Evolutionary conservation across 2,888 invertebrate species (phyloP).

Genomic region (Chymomyza amoena): DNA sequence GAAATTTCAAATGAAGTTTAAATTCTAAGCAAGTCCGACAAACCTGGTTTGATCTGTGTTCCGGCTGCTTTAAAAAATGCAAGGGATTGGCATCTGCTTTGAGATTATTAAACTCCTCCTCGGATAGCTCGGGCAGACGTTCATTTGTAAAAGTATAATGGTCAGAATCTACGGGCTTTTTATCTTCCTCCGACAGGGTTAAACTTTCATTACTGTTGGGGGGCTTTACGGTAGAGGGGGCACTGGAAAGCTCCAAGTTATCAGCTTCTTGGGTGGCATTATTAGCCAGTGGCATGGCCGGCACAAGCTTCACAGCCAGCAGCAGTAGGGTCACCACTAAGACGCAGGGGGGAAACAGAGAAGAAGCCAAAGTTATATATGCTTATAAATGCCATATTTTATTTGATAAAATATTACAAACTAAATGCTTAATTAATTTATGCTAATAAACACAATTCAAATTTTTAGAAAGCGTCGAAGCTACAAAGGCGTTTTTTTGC

Average conservation of each 20-base stretch:
- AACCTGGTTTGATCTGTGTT: constrained; percentile 29
- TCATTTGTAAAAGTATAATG: constrained; percentile 49
- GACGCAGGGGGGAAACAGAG: constrained; percentile 13
- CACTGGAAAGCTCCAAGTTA: constrained; percentile 11
- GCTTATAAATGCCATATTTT: constrained; percentile 48
- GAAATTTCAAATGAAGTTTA: not conserved
- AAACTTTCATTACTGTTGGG: constrained; percentile 12
- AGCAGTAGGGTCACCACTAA: constrained; percentile 31
- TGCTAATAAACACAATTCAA: not conserved
- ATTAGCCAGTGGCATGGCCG: not conserved
- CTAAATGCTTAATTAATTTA: constrained; percentile 33
- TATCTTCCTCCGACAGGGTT: not conserved
- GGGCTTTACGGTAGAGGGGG: constrained; percentile 13
- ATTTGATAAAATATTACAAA: constrained; percentile 61
- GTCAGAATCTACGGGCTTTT: constrained; percentile 29
- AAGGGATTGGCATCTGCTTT: constrained; percentile 61
- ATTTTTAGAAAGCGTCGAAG: not conserved
- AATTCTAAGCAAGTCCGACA: not conserved
- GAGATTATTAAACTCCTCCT: constrained; percentile 57
- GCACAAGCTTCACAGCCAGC: not conserved
- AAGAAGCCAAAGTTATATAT: not conserved
- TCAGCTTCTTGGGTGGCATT: constrained; percentile 14
- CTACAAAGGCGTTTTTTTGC: constrained; percentile 47
- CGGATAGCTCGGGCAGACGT: constrained; percentile 51
- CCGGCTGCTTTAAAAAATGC: constrained; percentile 54